Conservation (phyloP, 2,797 vertebrate species). For the Syndactyla subalaris region DNA sequence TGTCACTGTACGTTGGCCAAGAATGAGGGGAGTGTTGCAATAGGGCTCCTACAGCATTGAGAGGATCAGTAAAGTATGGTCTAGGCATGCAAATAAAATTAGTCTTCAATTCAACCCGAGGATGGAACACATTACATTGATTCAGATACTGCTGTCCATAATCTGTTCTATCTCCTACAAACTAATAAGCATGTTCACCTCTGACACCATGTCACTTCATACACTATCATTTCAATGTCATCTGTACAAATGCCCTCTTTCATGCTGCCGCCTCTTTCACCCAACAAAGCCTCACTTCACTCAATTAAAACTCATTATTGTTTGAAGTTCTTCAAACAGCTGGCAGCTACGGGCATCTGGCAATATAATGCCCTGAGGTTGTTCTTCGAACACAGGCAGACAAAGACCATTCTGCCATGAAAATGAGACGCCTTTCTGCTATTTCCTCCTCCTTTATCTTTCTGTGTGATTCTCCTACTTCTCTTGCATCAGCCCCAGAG, state of each 20-base stretch:
- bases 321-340: not conserved
- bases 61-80: not conserved
- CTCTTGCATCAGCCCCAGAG: not conserved
- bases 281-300: not conserved
- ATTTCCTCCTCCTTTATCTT: not conserved
- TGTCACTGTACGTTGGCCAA: not conserved
- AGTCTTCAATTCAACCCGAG: not conserved
- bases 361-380: not conserved
- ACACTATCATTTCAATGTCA: not conserved
- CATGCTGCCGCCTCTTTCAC: not conserved
- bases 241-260: not conserved
- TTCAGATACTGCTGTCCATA: not conserved
- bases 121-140: not conserved
- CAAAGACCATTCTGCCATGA: not conserved
- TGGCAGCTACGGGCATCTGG: not conserved
- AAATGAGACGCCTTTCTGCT: not conserved
- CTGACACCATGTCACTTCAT: not conserved
- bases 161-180: not conserved
- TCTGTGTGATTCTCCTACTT: not conserved
- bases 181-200: not conserved
- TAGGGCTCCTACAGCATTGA: not conserved
- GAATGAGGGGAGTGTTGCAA: not conserved
- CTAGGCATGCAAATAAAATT: not conserved
- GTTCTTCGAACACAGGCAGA: not conserved
- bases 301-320: not conserved